Evolutionary conservation across 2,888 invertebrate genomes (phyloP).

Genomic region (Calliphora vomitoria): DNA sequence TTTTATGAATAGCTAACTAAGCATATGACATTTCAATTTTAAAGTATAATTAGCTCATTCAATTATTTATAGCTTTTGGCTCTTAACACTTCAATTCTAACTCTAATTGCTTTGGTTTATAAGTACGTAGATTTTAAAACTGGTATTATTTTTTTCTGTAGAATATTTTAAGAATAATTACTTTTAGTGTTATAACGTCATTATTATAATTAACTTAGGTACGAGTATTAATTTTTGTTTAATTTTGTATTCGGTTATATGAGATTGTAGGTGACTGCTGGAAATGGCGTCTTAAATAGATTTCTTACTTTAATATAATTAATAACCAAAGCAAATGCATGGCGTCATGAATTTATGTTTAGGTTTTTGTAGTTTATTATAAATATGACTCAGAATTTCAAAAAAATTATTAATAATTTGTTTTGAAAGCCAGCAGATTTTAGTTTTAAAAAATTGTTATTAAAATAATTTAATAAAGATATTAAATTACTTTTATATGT

Average conservation of each 20-base stretch:
- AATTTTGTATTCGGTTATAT: background rate
- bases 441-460: background rate
- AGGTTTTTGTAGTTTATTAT: background rate
- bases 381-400: slow-evolving; percentile 18
- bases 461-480: background rate
- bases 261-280: slow-evolving; percentile 9
- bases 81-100: background rate
- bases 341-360: slow-evolving; percentile 5
- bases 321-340: background rate
- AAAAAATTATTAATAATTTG: background rate
- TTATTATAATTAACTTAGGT: slow-evolving; percentile 19
- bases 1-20: no score
- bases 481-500: background rate
- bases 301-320: background rate
- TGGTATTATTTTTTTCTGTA: slow-evolving; percentile 7
- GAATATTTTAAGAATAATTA: background rate
- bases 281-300: slow-evolving; percentile 11
- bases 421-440: background rate
- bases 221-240: no score
- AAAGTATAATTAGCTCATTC: background rate
- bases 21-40: no score
- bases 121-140: slow-evolving; percentile 4
- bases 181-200: background rate
- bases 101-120: slow-evolving; percentile 18
- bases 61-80: background rate